Base-by-base conservation (phyloP, 2,113 vertebrate genomes). In the Oreotrochilus melanogaster region DNA sequence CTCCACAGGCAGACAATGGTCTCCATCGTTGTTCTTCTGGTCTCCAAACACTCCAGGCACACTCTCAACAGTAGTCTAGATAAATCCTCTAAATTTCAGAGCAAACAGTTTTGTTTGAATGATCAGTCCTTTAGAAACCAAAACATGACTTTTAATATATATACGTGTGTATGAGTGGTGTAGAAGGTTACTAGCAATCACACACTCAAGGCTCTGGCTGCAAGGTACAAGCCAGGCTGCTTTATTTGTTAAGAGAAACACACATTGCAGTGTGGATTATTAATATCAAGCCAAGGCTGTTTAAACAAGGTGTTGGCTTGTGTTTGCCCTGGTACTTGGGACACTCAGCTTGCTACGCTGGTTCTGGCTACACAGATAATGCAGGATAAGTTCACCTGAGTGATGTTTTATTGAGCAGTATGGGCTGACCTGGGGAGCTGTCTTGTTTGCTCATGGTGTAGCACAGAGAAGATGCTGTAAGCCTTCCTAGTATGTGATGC, bases 401-500 rank as follows among this genome's bases (percentile, higher is more conserved):
- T 47, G 56, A 30, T 0, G 1, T 50, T 69, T 45, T 50, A 75
- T 35, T 60, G 53, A 57, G 53, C 6, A 74, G 15, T 10, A 4
- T 10, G 15, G 62, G 28, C 33, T 62, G 82, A 33, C 1, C 13
- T 0, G 0, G 14, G 35, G 18, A 74, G 24, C 3, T 28, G 43
- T 54, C 42, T 60, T 88, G 8, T 69, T 86, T 89, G 37, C 47
- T 90, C 17, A 2, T 14, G 22, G 48, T 42, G 33, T 53, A 48
- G 37, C 28, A 21, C 8, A 24, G 53, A 43, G 25, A 56, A 62
- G 56, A 64, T 60, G 37, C 37, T 76, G 33, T 43, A 65, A 64
- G 51, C 53, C 33, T 56, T 88, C 73, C 69, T 61, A 43, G 54
- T 45, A 18, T 39, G 39, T 62, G 56, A 74, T 62, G 43, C 37